Base-by-base conservation (phyloP, 1,140 invertebrate genomes). In the Neodiprion pinetum region DNA sequence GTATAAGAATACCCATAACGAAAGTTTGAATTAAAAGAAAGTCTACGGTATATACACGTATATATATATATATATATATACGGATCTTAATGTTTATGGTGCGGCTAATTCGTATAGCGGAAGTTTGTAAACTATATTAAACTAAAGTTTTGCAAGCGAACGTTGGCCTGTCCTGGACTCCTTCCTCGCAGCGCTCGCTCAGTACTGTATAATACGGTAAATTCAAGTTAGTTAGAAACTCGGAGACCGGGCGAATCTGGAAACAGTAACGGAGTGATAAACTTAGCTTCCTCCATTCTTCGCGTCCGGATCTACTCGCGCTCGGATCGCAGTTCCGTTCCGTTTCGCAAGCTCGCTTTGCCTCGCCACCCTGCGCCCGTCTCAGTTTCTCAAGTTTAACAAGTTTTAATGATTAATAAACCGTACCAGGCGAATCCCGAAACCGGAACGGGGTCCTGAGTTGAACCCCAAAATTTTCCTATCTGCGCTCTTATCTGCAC, bases 161-260 rank as follows among this genome's bases (percentile, higher is more conserved):
- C 53, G n/a, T 61, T 61, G 53, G 53, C 53, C 53, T 61, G 28
- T 61, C 53, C 53, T 61, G 11, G 53, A 17, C 53, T 17, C n/a
- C 53, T 8, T 61, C 53, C n/a, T 40, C 28, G 28, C 28, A 40
- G 28, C 53, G 53, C 53, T 17, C 53, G 9, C 53, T 61, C 53
- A 61, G 53, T 14, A 17, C 53, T 61, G 53, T 61, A 9, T 61
- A 61, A 61, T 61, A 61, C 53, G 11, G 53, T 61, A 61, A 61
- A 61, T 61, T 61, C 53, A 17, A 61, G 53, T 61, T 61, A 61
- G 53, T 61, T 61, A 61, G 53, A 61, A 61, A 61, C 53, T 61
- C 53, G n/a, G 53, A 61, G n/a, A 61, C 53, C 53, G 11, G 4
- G 53, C 53, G 53, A 61, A 61, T 61, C 53, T 61, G 53, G 53